phyloP scores from a whole-genome alignment of 2,797 vertebrate genomes.

The Australoheros facetus region DNA sequence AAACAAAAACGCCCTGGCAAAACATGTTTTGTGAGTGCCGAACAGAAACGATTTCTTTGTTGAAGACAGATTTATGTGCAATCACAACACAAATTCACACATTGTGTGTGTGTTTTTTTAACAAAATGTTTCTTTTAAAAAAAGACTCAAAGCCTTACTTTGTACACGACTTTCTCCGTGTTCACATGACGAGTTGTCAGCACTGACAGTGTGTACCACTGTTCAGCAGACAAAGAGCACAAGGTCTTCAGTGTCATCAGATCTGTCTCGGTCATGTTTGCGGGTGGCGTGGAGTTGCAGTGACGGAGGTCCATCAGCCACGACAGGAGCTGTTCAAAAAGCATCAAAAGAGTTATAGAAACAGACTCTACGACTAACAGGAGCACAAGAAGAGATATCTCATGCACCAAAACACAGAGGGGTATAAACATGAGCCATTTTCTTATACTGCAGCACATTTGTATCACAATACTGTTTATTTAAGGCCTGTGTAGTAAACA shows the following conservation, averaged over 20 bases:
- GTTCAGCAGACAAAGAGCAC: constrained; percentile 78
- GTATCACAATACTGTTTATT: neutral
- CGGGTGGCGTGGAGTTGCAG: constrained; percentile 51
- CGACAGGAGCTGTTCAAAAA: constrained; percentile 72
- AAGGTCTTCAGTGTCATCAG: constrained; percentile 64
- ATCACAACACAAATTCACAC: neutral
- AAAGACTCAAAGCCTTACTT: constrained; percentile 74
- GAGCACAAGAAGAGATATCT: neutral
- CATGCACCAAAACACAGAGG: neutral
- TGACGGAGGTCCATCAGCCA: constrained; percentile 70
- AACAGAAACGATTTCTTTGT: constrained; percentile 7
- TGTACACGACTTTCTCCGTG: constrained; percentile 85
- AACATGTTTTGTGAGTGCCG: neutral
- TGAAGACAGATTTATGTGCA: neutral
- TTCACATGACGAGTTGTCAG: constrained; percentile 84
- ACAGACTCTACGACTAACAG: neutral
- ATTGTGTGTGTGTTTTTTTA: neutral
- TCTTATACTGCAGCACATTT: neutral
- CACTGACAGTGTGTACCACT: constrained; percentile 83
- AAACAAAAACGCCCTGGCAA: constrained; percentile 16
- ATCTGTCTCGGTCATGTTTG: constrained; percentile 43
- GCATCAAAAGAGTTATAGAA: constrained; percentile 10
- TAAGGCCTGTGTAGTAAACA: neutral
- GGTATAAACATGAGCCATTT: neutral
- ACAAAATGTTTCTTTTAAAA: neutral